These are phyloP conservation scores for Tenthredo scrophulariae DNA, from an alignment of 2,888 invertebrate genomes.

Conservation along the genomic window DNA sequence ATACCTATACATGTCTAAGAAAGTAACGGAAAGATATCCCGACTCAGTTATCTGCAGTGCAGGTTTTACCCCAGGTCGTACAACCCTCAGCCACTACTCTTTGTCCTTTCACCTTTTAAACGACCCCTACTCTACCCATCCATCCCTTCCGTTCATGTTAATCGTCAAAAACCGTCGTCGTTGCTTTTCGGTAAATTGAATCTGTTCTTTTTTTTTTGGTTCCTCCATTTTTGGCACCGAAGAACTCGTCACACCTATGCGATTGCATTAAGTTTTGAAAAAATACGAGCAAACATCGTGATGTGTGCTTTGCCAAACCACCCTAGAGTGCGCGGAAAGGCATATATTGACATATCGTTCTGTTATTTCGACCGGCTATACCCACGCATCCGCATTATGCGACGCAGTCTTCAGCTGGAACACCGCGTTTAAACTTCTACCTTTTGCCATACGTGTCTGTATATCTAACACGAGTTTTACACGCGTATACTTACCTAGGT, in stretches of 20 bases:
- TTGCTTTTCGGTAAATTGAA: not conserved
- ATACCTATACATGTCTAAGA: not conserved
- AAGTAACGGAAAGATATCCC: conserved; percentile 15
- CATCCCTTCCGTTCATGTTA: not conserved
- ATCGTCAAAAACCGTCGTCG: not conserved
- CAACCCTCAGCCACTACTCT: conserved; percentile 27
- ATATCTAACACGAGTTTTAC: not conserved
- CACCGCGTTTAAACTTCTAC: not conserved
- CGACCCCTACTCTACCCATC: not conserved
- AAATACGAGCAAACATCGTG: not conserved
- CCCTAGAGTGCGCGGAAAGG: not conserved
- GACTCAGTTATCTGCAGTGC: conserved; percentile 34
- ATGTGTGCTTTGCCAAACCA: conserved; percentile 9
- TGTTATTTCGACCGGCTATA: not conserved
- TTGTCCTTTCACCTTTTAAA: conserved; percentile 30
- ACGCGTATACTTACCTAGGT: not conserved
- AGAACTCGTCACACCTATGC: not conserved
- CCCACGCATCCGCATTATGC: conserved; percentile 32
- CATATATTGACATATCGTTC: not conserved
- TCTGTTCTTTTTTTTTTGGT: not conserved
- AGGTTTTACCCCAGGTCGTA: conserved; percentile 43
- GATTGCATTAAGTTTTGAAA: not conserved
- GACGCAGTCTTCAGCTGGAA: conserved; percentile 33
- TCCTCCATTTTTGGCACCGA: not conserved
- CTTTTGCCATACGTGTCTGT: not conserved